These are phyloP conservation scores for Eleginops maclovinus DNA, from an alignment of 2,113 vertebrate species.

Conservation along the genomic window DNA sequence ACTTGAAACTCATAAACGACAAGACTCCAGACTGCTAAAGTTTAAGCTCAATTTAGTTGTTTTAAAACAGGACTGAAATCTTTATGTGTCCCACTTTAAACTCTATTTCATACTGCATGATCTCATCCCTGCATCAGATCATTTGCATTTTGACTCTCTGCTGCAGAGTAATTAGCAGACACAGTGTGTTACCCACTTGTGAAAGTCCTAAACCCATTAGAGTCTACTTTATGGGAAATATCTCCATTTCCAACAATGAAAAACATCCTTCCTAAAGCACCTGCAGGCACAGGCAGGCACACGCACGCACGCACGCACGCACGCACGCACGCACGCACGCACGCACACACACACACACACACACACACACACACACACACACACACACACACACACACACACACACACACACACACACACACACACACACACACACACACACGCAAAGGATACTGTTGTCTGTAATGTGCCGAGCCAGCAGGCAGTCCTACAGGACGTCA, in stretches of 20 bases:
- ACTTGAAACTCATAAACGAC: no score
- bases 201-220: constrained; percentile 37
- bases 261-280: constrained; percentile 23
- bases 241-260: constrained; percentile 37
- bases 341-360: neutral
- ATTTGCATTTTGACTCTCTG: constrained; percentile 39
- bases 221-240: constrained; percentile 24
- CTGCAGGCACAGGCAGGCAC: neutral
- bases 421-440: constrained; percentile 2
- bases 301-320: neutral
- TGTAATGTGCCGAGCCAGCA: constrained; percentile 67
- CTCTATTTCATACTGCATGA: neutral
- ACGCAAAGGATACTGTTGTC: constrained; percentile 45
- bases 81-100: neutral
- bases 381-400: neutral
- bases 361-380: neutral
- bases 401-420: neutral
- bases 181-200: constrained; percentile 18
- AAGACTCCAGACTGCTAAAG: no score
- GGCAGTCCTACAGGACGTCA: constrained; percentile 56
- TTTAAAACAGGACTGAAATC: no score
- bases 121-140: constrained; percentile 1
- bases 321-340: neutral
- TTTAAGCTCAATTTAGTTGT: no score
- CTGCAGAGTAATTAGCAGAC: constrained; percentile 58